Base-by-base conservation (phyloP, 2,797 vertebrate species). In the Parambassis ranga region DNA sequence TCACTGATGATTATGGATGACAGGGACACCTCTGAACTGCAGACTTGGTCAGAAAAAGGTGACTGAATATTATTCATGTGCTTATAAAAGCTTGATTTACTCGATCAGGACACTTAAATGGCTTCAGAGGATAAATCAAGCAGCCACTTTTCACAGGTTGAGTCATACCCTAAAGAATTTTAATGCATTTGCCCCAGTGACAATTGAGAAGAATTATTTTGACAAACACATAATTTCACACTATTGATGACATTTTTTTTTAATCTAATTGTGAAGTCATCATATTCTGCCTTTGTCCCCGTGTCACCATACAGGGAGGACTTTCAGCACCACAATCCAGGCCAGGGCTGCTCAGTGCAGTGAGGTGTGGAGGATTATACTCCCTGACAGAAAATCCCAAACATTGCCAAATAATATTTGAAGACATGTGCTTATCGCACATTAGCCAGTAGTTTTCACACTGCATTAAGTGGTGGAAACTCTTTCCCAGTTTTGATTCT, bases 1-100 rank as follows among this genome's bases (percentile, higher is more conserved):
- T 75, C 57, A 59, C 24, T 50, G 70, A 81, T 77, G 33, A 63
- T 80, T 79, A 74, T 18, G 5, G 55, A 65, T 77, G 57, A 81
- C 65, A 68, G 71, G 72, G 59, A 67, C 46, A 73, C 39, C 42
- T 32, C 60, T 49, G 70, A 77, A 69, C 58, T 35, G 38, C 64
- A 64, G 50, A 70, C 23, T 38, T 13, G 7, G 9, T 16, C 30
- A 43, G 69, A 63, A 73, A 77, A 58, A 60, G 43, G 4, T 15
- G 43, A 37, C 30, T 26, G 9, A 60, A 71, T 75, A 78, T 59
- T 57, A 73, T 68, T 55, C 16, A 71, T 65, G 23, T 28, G 39
- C 62, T 74, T 51, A 42, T 38, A 43, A 49, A 48, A 24, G 16
- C 58, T 59, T 67, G 53, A 81, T 77, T 73, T 67, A 82, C 79